Evolutionary conservation across 2,113 vertebrate species (phyloP), one percentile per base, ranked within the genome.

Genomic region (Tragulus kanchil): DNA sequence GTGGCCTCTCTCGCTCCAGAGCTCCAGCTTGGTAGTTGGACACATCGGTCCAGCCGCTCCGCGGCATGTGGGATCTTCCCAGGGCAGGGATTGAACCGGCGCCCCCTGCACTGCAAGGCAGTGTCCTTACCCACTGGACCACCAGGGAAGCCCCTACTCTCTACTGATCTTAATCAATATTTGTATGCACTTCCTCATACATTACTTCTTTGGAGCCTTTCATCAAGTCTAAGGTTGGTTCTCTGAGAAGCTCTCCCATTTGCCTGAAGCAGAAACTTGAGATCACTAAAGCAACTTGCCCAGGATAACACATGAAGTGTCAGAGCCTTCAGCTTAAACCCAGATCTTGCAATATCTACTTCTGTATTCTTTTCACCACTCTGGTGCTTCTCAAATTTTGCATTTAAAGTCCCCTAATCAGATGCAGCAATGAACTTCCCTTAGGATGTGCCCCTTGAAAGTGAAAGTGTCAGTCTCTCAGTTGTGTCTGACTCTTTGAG

Each of bases 231-330:
- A 26, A 64, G 50, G 50, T 69, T 42, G 73, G 56, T 50, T 92
- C 64, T 85, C 6, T 61, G 48, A 78, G 56, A 54, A 78, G 23
- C 31, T 31, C 13, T 12, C 65, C 81, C 73, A 56, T 71, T 77
- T 92, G 54, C 58, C 45, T 54, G 64, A 85, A 78, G 82, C 96
- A 77, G 28, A 85, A 82, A 58, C 85, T 85, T 31, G 23, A 31
- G 65, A 23, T 82, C 58, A 8, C 17, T 59, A 75, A 77, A 69
- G 61, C 42, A 42, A 64, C 81, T 93, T 79, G 25, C 50, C 82
- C 42, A 69, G 8, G 45, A 65, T 61, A 85, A n/a, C 11, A 54
- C 42, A 73, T 0, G 21, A 36, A 92, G 10, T 5, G 0, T 54
- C 85, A 82, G 67, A 50, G 25, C 10, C 67, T 36, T 6, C 9